Evolutionary conservation across 2,113 vertebrate species (phyloP).

Genomic region (Dasypus novemcinctus): DNA sequence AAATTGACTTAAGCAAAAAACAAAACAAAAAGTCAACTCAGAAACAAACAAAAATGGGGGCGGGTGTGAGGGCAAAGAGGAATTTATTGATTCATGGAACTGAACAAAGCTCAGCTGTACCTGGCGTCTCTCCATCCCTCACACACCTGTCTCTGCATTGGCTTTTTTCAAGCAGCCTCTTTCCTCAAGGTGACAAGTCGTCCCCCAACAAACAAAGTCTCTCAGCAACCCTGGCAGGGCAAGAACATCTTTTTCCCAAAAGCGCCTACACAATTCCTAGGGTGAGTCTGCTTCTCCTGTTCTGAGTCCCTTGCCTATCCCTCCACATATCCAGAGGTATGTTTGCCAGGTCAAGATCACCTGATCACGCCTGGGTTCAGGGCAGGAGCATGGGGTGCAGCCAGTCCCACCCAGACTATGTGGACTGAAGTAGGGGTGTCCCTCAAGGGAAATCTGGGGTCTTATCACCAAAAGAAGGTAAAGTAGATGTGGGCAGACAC

Average conservation of each 20-base stretch:
- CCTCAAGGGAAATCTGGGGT: not conserved
- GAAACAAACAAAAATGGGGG: not conserved
- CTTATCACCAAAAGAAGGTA: not conserved
- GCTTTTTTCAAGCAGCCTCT: not conserved
- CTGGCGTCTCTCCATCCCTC: not conserved
- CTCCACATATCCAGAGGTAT: not conserved
- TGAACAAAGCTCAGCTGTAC: not conserved
- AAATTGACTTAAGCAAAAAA: not conserved
- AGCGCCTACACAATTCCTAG: not conserved
- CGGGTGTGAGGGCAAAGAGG: not conserved
- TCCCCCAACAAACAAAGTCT: not conserved
- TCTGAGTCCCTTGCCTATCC: not conserved
- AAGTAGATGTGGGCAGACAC: not conserved
- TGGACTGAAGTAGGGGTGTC: not conserved
- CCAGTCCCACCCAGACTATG: not conserved
- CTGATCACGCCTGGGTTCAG: not conserved
- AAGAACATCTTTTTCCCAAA: not conserved
- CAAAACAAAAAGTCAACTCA: not conserved
- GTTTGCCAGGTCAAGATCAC: not conserved
- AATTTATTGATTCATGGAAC: not conserved
- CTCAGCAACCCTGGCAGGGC: not conserved
- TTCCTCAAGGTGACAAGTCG: not conserved
- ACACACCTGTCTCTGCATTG: not conserved
- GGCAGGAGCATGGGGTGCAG: not conserved
- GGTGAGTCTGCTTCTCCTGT: not conserved